These are phyloP conservation scores for Phrixothrix hirtus DNA, from an alignment of 2,888 invertebrate genomes.

Conservation along the genomic window DNA sequence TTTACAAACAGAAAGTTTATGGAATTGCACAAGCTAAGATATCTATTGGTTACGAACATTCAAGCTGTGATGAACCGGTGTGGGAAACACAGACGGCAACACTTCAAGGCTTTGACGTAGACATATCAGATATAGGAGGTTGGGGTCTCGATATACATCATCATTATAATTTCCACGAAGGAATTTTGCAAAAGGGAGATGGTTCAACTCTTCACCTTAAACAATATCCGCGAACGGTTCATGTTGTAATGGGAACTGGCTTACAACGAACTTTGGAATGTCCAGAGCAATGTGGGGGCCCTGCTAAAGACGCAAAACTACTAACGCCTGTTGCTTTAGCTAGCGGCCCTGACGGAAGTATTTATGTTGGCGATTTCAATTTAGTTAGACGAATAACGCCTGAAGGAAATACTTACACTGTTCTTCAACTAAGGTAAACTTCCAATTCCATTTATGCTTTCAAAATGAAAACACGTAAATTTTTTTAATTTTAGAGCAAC, in stretches of 20 bases:
- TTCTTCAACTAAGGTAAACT: slow-evolving; percentile 78
- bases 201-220: slow-evolving; percentile 94
- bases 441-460: slow-evolving; percentile 2
- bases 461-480: too few species aligned
- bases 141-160: slow-evolving; percentile 99
- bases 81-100: slow-evolving; percentile 96
- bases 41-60: slow-evolving; percentile 93
- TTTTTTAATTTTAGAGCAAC: slow-evolving; percentile 80
- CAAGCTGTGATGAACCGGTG: slow-evolving; percentile 80
- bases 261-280: slow-evolving; percentile 83
- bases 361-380: slow-evolving; percentile 97
- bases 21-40: slow-evolving; percentile 86
- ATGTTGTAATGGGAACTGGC: slow-evolving; percentile 92
- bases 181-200: slow-evolving; percentile 94
- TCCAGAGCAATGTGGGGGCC: slow-evolving; percentile 83
- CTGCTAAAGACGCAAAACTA: slow-evolving; percentile 83
- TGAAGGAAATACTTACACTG: slow-evolving; percentile 86
- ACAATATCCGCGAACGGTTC: slow-evolving; percentile 86
- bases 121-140: slow-evolving; percentile 95
- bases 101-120: slow-evolving; percentile 93
- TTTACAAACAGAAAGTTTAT: slow-evolving; percentile 94
- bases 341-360: slow-evolving; percentile 93
- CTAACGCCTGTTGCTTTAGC: slow-evolving; percentile 93
- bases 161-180: slow-evolving; percentile 98
- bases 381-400: slow-evolving; percentile 88